Evolutionary conservation across 2,113 vertebrate species (phyloP).

Genomic region (Condylura cristata): DNA sequence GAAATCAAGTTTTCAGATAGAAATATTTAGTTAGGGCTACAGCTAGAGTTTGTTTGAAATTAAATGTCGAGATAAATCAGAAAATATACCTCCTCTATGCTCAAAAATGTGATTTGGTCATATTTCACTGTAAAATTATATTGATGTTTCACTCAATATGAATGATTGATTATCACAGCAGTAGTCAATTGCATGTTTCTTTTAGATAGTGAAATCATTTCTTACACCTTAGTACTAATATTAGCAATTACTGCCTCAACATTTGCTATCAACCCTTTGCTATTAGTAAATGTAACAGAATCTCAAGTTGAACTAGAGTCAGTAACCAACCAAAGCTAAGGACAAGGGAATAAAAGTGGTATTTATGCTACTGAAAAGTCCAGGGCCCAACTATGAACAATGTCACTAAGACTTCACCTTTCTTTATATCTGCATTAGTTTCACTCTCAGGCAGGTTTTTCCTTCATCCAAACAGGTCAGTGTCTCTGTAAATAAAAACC

Average conservation of each 20-base stretch:
- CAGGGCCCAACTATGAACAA: not conserved
- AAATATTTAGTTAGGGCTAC: not conserved
- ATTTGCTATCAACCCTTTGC: not conserved
- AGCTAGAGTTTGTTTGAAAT: not conserved
- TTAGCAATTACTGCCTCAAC: not conserved
- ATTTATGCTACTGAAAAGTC: not conserved
- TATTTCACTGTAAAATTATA: conserved; percentile 8
- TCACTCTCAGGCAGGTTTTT: not conserved
- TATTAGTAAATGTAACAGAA: not conserved
- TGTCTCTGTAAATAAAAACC: not conserved
- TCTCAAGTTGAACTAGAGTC: not conserved
- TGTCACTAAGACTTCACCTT: not conserved
- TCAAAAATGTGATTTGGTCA: not conserved
- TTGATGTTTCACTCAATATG: not conserved
- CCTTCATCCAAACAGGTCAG: not conserved
- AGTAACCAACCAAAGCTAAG: not conserved
- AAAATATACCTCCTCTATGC: not conserved
- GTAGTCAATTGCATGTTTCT: not conserved
- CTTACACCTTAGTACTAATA: not conserved
- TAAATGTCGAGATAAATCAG: not conserved
- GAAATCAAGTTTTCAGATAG: conserved; percentile 35
- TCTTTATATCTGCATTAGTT: not conserved
- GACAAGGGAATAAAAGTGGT: rapidly evolving
- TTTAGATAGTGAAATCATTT: not conserved
- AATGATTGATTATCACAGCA: not conserved